Evolutionary conservation across 2,113 vertebrate genomes (phyloP).

Genomic region (Orientallactaga bullata): DNA sequence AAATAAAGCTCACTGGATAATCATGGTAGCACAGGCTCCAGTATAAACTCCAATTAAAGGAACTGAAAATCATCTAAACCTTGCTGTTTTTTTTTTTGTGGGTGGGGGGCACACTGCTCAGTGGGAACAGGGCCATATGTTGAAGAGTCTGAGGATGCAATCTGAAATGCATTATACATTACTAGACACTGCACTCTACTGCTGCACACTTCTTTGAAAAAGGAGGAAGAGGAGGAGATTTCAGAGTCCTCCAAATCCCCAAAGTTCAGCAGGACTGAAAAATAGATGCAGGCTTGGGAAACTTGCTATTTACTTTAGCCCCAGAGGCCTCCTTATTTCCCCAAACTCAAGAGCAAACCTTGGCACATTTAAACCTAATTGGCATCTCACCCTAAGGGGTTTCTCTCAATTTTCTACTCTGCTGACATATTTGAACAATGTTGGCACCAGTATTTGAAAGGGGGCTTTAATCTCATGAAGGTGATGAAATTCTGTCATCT

Average conservation of each 20-base stretch:
- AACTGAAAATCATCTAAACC: neutral
- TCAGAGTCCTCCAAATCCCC: neutral
- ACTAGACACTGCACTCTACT: neutral
- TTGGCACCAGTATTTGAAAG: constrained; percentile 70
- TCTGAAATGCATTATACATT: neutral
- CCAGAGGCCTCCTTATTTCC: neutral
- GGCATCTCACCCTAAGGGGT: constrained; percentile 59
- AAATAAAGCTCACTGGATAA: neutral
- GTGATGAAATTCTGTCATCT: constrained; percentile 75
- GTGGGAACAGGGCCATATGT: neutral
- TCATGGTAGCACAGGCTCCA: neutral
- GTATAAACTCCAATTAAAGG: constrained; percentile 13
- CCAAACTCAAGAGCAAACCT: neutral
- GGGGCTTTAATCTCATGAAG: constrained; percentile 70
- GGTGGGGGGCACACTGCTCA: neutral
- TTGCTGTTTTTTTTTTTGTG: neutral
- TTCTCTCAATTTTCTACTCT: constrained; percentile 70
- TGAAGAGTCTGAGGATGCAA: neutral
- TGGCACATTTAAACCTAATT: constrained; percentile 62
- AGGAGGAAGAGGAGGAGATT: neutral
- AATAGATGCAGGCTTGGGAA: neutral
- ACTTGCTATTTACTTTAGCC: neutral
- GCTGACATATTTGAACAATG: constrained; percentile 60
- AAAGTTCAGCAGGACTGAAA: neutral
- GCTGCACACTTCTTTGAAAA: neutral